Conservation (phyloP, 2,888 invertebrate species). For the Axea sp. region DNA sequence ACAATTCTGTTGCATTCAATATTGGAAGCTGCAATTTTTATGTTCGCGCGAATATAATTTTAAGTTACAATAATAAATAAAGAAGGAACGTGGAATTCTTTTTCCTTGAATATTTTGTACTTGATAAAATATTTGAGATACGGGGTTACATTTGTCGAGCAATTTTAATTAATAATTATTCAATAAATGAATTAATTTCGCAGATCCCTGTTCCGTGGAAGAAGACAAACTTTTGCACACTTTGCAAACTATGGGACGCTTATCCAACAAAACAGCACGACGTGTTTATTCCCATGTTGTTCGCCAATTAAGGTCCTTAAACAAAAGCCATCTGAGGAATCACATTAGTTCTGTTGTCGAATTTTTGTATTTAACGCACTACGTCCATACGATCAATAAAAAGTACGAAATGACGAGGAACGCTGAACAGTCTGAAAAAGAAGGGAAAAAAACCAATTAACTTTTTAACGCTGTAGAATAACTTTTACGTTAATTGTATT, state of each 20-base stretch:
- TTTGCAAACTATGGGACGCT: conserved; percentile 86
- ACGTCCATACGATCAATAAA: background rate
- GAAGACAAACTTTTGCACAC: conserved; percentile 86
- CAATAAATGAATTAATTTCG: conserved; percentile 25
- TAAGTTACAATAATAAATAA: too few species aligned
- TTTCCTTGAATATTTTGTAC: too few species aligned
- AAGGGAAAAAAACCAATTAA: background rate
- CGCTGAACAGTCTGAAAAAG: background rate
- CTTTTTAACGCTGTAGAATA: too few species aligned
- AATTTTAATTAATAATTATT: too few species aligned
- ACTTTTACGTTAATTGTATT: too few species aligned
- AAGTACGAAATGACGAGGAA: background rate
- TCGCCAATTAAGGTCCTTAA: conserved; percentile 81
- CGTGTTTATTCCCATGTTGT: conserved; percentile 86
- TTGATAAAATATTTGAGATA: too few species aligned
- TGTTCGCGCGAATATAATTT: too few species aligned
- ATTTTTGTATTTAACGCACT: conserved; percentile 73
- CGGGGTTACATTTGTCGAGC: too few species aligned
- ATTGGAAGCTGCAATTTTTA: too few species aligned
- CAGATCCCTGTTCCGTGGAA: conserved; percentile 82
- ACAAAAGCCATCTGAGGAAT: conserved; percentile 69
- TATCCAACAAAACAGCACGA: conserved; percentile 86
- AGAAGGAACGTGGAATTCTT: too few species aligned
- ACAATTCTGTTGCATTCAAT: too few species aligned
- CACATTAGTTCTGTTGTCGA: conserved; percentile 72